Percentiles rank a stretch among this genome's conserved stretches.
Conservation (phyloP, 1,140 invertebrate species). For the Drosophila jambulina region DNA sequence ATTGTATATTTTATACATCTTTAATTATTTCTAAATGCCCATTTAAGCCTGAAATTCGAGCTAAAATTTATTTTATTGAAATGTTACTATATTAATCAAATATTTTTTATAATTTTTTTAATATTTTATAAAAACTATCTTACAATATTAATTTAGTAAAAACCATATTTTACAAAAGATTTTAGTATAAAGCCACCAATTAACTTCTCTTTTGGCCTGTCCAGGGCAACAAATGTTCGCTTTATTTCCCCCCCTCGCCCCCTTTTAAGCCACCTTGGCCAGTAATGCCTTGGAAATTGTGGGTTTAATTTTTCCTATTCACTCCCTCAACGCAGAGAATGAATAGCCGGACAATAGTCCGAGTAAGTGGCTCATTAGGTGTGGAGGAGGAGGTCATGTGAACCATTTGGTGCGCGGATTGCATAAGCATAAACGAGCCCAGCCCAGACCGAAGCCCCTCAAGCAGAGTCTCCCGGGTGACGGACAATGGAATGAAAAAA, state of each 20-base stretch:
- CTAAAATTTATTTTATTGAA: too few species aligned
- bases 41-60: too few species aligned
- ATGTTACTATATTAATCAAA: not conserved
- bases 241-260: too few species aligned
- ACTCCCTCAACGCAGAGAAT: constrained; percentile 27
- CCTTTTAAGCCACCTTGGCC: not conserved
- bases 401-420: constrained; percentile 52
- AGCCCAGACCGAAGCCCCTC: not conserved
- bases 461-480: not conserved
- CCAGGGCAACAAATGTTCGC: constrained; percentile 1
- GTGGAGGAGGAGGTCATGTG: constrained; percentile 63
- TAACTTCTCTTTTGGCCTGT: not conserved
- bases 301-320: constrained; percentile 38
- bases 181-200: not conserved
- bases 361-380: constrained; percentile 49
- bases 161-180: too few species aligned
- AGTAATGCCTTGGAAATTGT: constrained; percentile 31
- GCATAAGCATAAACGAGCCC: constrained; percentile 38
- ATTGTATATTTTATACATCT: not conserved
- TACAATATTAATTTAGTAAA: too few species aligned
- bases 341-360: constrained; percentile 21
- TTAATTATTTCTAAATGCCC: too few species aligned
- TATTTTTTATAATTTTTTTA: not conserved
- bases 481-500: constrained; percentile 2
- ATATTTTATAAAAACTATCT: too few species aligned